Evolutionary conservation across 2,113 vertebrate species (phyloP).

Genomic region (Tychaedon coryphoeus): DNA sequence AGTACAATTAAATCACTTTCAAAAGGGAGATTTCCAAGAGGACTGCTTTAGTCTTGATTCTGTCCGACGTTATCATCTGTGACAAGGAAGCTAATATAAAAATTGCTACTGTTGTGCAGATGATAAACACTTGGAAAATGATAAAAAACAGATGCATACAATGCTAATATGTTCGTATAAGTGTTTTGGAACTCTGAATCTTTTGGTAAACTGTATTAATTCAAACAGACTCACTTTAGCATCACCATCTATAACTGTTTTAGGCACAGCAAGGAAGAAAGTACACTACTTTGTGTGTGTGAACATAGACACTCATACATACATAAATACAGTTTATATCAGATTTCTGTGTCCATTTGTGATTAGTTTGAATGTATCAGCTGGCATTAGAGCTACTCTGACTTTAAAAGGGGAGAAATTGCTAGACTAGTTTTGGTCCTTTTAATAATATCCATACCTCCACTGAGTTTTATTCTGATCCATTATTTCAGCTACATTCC

Average conservation of each 20-base stretch:
- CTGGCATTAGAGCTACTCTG: background rate
- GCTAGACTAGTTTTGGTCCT: background rate
- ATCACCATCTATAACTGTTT: background rate
- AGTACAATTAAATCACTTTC: background rate
- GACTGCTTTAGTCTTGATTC: background rate
- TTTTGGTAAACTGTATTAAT: background rate
- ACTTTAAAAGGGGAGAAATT: background rate
- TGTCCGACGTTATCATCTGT: background rate
- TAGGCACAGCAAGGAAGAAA: background rate
- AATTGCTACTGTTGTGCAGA: background rate
- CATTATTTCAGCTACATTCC: background rate
- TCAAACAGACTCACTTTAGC: background rate
- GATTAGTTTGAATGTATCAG: background rate
- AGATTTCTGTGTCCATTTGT: background rate
- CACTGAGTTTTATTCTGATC: background rate
- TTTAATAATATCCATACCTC: background rate
- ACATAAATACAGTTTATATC: background rate
- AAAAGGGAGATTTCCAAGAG: background rate
- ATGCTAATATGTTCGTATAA: background rate
- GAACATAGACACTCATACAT: background rate
- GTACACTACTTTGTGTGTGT: background rate
- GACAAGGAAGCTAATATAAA: background rate
- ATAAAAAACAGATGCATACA: fast-evolving
- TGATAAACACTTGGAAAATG: too few relatives aligned
- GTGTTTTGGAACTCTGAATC: background rate